Percentiles rank a stretch among this genome's conserved stretches.
Evolutionary conservation across 1,140 invertebrate genomes (phyloP).

Genomic region (Drosophila repletoides): DNA sequence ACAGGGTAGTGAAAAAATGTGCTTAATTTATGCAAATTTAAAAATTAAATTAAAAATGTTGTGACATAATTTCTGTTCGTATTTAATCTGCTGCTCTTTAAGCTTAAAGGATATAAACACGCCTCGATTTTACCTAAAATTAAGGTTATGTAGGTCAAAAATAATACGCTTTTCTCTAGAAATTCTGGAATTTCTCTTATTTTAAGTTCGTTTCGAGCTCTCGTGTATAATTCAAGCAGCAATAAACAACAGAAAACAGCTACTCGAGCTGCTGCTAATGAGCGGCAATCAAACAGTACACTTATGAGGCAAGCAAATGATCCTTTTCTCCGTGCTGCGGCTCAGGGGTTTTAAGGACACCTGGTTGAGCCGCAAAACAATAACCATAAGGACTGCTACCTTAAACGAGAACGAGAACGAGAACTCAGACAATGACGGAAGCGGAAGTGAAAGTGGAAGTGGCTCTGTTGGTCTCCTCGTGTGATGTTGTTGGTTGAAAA

Average conservation of each 20-base stretch:
- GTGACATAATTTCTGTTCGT: no score
- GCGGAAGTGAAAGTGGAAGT: no score
- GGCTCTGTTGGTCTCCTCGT: no score
- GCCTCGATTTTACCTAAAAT: not conserved
- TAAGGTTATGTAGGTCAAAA: no score
- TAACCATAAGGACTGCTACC: slow-evolving; percentile 42
- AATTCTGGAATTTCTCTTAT: not conserved
- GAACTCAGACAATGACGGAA: slow-evolving; percentile 23
- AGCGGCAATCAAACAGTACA: slow-evolving; percentile 47
- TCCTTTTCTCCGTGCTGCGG: not conserved
- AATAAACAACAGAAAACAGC: slow-evolving; percentile 12
- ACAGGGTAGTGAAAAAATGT: no score
- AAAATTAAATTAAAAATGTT: no score
- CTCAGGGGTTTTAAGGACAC: not conserved
- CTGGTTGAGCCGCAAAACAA: slow-evolving; percentile 34
- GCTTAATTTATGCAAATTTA: no score
- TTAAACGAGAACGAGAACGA: slow-evolving; percentile 29
- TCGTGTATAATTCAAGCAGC: slow-evolving; percentile 11
- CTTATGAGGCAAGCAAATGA: slow-evolving; percentile 20
- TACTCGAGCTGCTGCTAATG: slow-evolving; percentile 38
- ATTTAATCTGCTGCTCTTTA: no score
- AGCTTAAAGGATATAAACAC: no score
- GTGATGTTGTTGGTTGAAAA: slow-evolving; percentile 35
- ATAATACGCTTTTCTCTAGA: not conserved
- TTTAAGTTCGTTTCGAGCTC: not conserved